Evolutionary conservation across 2,888 invertebrate genomes (phyloP), one percentile per base, ranked within the genome.

Genomic region (Aphidoletes aphidimyza): DNA sequence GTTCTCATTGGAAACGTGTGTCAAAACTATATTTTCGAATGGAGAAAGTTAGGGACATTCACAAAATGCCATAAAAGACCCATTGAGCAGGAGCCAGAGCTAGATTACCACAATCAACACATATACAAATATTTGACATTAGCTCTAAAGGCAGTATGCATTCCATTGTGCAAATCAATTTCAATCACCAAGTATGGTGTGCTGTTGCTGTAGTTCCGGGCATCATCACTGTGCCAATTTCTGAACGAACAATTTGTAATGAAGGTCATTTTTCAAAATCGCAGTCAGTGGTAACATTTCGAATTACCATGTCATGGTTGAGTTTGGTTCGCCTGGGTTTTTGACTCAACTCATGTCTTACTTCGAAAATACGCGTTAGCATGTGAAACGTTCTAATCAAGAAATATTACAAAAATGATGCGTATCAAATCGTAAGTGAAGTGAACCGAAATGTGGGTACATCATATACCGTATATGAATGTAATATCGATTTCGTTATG

Each of bases 341-440:
- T n/a, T n/a, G n/a, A n/a, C n/a, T n/a, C n/a, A n/a, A n/a, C n/a
- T n/a, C n/a, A 54, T 54, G 54, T n/a, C 1, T 47, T 47, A 47
- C 17, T 47, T 54, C 22, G 22, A 6, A 22, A 3, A 22, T n/a
- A 54, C n/a, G 14, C 30, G 69, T 81, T 81, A n/a, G 37, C n/a
- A 78, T 81, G 36, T 11, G 22, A 19, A 81, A 81, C 37, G 81
- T 37, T n/a, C 81, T 81, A 81, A 81, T 81, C 81, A 81, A 81
- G 22, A 81, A 81, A 81, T 37, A 81, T 81, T 81, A 81, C 81
- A 22, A 81, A 81, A 81, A 81, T 37, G 81, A 81, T 81, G n/a
- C 37, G 39, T 37, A 37, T 81, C 81, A 22, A 81, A 81, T 81
- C 22, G 81, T 22, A 81, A 81, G 81, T 81, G 81, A 81, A 81